Base-by-base conservation (phyloP, 2,113 vertebrate species). In the Hyla sarda region DNA sequence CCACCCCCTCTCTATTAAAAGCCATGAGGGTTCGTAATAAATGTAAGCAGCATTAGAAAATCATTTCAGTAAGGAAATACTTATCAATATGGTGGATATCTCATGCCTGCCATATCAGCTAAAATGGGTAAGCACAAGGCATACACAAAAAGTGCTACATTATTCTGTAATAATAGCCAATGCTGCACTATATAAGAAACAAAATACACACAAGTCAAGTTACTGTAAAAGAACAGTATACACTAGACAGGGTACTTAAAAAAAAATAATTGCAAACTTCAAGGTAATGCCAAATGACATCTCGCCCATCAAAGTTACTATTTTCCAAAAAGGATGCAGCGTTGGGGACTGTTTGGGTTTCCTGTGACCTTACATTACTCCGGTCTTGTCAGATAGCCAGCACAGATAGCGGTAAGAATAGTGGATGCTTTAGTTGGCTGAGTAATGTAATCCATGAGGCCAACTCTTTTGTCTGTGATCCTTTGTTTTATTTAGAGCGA, bases 231-330 rank as follows among this genome's bases (percentile, higher is more conserved):
- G n/a, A n/a, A n/a, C n/a, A n/a, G n/a, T n/a, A n/a, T n/a, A n/a
- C n/a, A n/a, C n/a, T 10, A 0, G 13, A 9, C 45, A 9, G 2
- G 16, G 2, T 37, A 32, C 32, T 72, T 72, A 48, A 25, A 14
- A 12, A 30, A 65, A 28, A 30, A 30, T n/a, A 25, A 23, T 25
- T 2, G 1, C n/a, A 21, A 80, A 34, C 54, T 16, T 25, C 54
- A 80, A 80, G 41, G 77, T 62, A 80, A 41, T 32, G 32, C 58
- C 41, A 62, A 37, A n/a, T 3, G 3, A 6, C 17, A 79, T 58
- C 54, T 37, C 25, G 54, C 77, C 77, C 77, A 80, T 80, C 77
- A 62, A 41, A n/a, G 77, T 28, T 80, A 28, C 58, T n/a, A 21
- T 45, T 80, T 82, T 69, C 60, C 41, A 48, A 23, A 48, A 28